phyloP scores from a whole-genome alignment of 2,113 vertebrate genomes.

The Heptranchias perlo region DNA sequence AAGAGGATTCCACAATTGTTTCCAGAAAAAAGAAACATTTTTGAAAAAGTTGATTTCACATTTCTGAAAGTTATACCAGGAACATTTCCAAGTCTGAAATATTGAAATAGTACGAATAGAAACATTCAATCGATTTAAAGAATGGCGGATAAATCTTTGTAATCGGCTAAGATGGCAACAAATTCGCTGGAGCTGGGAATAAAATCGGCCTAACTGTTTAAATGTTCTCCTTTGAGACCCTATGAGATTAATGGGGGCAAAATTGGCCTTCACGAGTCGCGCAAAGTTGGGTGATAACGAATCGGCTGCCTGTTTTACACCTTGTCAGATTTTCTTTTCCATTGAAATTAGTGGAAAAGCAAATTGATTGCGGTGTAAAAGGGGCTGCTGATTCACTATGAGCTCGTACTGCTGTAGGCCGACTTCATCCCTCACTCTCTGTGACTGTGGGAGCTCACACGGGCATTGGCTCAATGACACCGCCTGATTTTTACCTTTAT shows the following conservation, averaged over 20 bases:
- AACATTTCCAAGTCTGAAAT: neutral
- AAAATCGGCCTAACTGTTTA: neutral
- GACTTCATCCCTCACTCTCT: neutral
- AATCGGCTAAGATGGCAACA: neutral
- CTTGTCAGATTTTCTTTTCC: neutral
- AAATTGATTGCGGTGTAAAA: neutral
- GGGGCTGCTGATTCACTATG: neutral
- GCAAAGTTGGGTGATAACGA: neutral
- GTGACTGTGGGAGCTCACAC: neutral
- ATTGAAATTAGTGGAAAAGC: neutral
- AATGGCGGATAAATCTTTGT: neutral
- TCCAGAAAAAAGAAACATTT: no score
- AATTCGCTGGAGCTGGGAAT: neutral
- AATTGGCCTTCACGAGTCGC: neutral
- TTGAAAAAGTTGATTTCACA: neutral
- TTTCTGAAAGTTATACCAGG: neutral
- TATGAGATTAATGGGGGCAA: neutral
- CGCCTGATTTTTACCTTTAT: neutral
- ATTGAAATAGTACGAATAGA: neutral
- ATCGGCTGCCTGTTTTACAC: neutral
- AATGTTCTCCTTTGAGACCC: neutral
- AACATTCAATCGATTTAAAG: neutral
- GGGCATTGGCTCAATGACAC: neutral
- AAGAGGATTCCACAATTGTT: neutral
- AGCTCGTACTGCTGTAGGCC: neutral